Percentiles rank a stretch among this genome's conserved stretches.
These are phyloP conservation scores for Oceanites oceanicus DNA, from an alignment of 2,113 vertebrate species.

Conservation along the genomic window DNA sequence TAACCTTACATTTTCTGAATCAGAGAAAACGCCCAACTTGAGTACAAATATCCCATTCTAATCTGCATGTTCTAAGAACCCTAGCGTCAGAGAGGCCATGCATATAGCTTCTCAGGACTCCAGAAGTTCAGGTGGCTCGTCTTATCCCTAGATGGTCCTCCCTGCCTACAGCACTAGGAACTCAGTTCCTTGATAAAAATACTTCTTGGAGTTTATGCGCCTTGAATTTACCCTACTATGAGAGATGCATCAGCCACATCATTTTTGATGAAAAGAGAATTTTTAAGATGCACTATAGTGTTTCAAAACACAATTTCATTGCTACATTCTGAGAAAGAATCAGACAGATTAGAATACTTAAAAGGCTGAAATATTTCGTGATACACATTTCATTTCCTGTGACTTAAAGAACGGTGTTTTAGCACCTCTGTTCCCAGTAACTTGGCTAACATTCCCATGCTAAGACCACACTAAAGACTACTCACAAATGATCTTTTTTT, in stretches of 20 bases:
- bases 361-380: background rate
- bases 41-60: background rate
- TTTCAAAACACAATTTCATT: background rate
- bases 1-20: fast-evolving
- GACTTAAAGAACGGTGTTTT: background rate
- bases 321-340: background rate
- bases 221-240: background rate
- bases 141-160: no score
- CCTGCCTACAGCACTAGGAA: background rate
- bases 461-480: background rate
- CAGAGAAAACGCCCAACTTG: no score
- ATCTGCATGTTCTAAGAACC: background rate
- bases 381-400: background rate
- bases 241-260: background rate
- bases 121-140: background rate
- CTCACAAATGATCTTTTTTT: fast-evolving
- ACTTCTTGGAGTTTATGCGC: background rate
- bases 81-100: background rate
- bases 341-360: background rate
- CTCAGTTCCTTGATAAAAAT: background rate
- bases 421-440: background rate
- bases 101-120: background rate
- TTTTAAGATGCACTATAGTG: no score
- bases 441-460: background rate
- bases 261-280: background rate